Evolutionary conservation across 1,140 invertebrate genomes (phyloP).

Genomic region (Calliopsis andreniformis): DNA sequence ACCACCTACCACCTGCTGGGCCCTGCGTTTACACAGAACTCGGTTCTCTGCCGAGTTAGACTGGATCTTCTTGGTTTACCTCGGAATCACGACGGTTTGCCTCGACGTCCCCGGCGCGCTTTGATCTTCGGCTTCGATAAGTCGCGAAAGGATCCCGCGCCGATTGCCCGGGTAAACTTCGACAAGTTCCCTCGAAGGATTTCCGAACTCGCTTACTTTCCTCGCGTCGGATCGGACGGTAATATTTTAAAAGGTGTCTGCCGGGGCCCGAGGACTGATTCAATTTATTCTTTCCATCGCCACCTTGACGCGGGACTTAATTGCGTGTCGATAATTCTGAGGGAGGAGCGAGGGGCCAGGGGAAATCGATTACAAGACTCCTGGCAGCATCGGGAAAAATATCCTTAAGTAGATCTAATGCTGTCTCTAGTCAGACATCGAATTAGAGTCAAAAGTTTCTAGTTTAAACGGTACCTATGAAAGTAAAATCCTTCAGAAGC

Average conservation of each 20-base stretch:
- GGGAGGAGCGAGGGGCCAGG: too few species aligned
- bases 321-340: too few species aligned
- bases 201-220: constrained; percentile 31
- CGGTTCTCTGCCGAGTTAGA: constrained; percentile 36
- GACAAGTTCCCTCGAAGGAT: constrained; percentile 47
- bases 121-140: constrained; percentile 69
- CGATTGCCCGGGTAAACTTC: constrained; percentile 64
- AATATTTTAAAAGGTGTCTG: constrained; percentile 18
- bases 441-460: too few species aligned
- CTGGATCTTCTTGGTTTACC: constrained; percentile 65
- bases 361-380: too few species aligned
- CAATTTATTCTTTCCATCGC: too few species aligned
- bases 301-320: too few species aligned
- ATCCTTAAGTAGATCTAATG: too few species aligned
- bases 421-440: too few species aligned
- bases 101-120: constrained; percentile 58
- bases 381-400: too few species aligned
- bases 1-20: constrained; percentile 44
- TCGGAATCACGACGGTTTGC: constrained; percentile 67
- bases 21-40: constrained; percentile 58
- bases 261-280: too few species aligned
- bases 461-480: too few species aligned
- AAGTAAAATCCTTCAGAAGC: too few species aligned
- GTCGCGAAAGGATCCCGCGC: constrained; percentile 56
- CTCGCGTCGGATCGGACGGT: constrained; percentile 10